Evolutionary conservation across 2,113 vertebrate genomes (phyloP).

Genomic region (Emydocephalus ijimae): DNA sequence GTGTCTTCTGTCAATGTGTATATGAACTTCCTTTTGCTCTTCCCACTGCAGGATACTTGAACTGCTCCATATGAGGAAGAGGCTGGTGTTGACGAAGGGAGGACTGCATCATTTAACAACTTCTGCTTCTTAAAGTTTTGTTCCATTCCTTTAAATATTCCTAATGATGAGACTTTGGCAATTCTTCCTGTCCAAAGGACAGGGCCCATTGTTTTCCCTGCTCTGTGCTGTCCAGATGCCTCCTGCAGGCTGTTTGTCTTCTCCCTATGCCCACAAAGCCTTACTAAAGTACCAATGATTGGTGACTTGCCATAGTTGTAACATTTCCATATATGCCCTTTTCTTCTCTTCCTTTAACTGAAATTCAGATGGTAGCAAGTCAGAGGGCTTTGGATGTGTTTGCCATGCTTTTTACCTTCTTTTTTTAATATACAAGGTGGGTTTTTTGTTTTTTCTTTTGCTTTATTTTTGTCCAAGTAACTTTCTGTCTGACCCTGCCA

Average conservation of each 20-base stretch:
- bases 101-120: slow-evolving; percentile 71
- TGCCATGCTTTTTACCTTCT: not conserved
- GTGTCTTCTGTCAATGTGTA: not conserved
- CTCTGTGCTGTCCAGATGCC: not conserved
- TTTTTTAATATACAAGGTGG: not conserved
- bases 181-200: not conserved
- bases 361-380: slow-evolving; percentile 11
- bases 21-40: not conserved
- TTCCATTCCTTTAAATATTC: slow-evolving; percentile 36
- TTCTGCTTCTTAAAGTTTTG: slow-evolving; percentile 71
- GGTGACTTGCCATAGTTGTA: slow-evolving; percentile 15
- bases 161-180: slow-evolving; percentile 52
- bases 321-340: not conserved
- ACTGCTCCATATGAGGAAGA: slow-evolving; percentile 66
- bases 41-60: slow-evolving; percentile 69
- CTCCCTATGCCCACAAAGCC: not conserved
- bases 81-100: slow-evolving; percentile 57
- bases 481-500: slow-evolving; percentile 21
- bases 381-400: slow-evolving; percentile 10
- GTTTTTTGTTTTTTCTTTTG: not conserved
- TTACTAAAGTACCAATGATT: not conserved
- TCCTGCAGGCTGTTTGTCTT: not conserved
- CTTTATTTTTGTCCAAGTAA: not conserved
- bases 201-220: slow-evolving; percentile 6
- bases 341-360: not conserved